Evolutionary conservation across 2,888 invertebrate species (phyloP).

Genomic region (Electrophaes corylata): DNA sequence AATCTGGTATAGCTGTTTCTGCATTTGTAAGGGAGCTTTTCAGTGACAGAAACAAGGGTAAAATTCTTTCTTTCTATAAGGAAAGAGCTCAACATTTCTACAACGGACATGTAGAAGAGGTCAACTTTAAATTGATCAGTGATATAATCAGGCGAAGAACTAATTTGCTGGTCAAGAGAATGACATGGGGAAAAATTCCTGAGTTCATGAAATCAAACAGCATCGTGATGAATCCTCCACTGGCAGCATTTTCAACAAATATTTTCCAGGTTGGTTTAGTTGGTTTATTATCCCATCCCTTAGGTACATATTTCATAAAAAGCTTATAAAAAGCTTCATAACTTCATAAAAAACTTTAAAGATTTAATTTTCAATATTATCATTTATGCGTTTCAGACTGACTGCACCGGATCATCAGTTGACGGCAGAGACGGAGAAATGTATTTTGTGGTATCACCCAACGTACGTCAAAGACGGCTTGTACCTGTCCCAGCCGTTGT

Average conservation of each 20-base stretch:
- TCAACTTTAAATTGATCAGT: slow-evolving; percentile 91
- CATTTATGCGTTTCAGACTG: slow-evolving; percentile 86
- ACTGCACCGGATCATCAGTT: slow-evolving; percentile 89
- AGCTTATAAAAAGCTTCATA: too few species aligned
- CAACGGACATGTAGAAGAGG: slow-evolving; percentile 93
- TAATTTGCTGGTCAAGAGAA: slow-evolving; percentile 90
- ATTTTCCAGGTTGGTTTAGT: slow-evolving; percentile 87
- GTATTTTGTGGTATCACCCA: slow-evolving; percentile 93
- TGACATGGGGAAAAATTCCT: slow-evolving; percentile 89
- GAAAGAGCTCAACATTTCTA: slow-evolving; percentile 94
- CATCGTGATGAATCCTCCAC: slow-evolving; percentile 89
- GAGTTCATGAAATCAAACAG: slow-evolving; percentile 91
- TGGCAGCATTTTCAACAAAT: slow-evolving; percentile 92
- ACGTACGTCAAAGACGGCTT: slow-evolving; percentile 90
- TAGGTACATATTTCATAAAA: too few species aligned
- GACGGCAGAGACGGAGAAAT: slow-evolving; percentile 93
- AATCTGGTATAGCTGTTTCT: slow-evolving; percentile 90
- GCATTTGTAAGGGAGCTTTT: slow-evolving; percentile 93
- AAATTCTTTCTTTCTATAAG: slow-evolving; percentile 93
- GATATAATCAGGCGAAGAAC: slow-evolving; percentile 92
- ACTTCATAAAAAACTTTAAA: too few species aligned
- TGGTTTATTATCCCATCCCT: background rate
- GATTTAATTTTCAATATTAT: background rate
- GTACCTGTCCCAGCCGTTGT: slow-evolving; percentile 94
- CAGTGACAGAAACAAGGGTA: slow-evolving; percentile 91